Evolutionary conservation across 2,113 vertebrate species (phyloP).

Genomic region (Pelusios castaneus): DNA sequence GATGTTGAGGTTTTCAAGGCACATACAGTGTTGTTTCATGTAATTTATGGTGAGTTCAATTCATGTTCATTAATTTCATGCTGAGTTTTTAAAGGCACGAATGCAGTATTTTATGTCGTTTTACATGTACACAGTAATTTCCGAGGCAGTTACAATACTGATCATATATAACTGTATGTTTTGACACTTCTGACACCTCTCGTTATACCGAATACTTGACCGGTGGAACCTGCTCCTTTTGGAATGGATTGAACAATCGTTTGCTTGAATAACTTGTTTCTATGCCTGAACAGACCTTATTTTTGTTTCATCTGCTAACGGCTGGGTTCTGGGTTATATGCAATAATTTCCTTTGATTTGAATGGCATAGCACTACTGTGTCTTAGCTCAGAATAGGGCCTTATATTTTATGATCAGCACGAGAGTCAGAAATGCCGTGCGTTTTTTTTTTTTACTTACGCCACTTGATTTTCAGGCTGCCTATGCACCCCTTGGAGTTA

Average conservation of each 20-base stretch:
- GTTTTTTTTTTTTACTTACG: constrained; percentile 16
- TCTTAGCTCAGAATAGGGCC: not conserved
- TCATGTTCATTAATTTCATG: rapidly evolving
- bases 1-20: not conserved
- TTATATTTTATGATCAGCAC: not conserved
- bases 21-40: not conserved
- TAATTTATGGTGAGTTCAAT: not conserved
- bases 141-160: not conserved
- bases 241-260: not conserved
- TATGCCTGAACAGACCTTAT: constrained; percentile 36
- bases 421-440: constrained; percentile 53
- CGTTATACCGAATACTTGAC: not conserved
- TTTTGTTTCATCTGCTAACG: not conserved
- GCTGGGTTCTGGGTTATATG: not conserved
- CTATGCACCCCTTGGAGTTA: not conserved
- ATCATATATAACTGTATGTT: not conserved
- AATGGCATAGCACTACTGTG: not conserved
- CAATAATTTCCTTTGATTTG: not conserved
- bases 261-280: constrained; percentile 29
- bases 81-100: not conserved
- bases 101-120: not conserved
- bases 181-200: constrained; percentile 61
- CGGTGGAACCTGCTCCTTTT: constrained; percentile 37
- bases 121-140: not conserved
- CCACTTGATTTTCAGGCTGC: constrained; percentile 50